Evolutionary conservation across 2,797 vertebrate genomes (phyloP), one percentile per base, ranked within the genome.

Genomic region (Eurystomus glaucurus): DNA sequence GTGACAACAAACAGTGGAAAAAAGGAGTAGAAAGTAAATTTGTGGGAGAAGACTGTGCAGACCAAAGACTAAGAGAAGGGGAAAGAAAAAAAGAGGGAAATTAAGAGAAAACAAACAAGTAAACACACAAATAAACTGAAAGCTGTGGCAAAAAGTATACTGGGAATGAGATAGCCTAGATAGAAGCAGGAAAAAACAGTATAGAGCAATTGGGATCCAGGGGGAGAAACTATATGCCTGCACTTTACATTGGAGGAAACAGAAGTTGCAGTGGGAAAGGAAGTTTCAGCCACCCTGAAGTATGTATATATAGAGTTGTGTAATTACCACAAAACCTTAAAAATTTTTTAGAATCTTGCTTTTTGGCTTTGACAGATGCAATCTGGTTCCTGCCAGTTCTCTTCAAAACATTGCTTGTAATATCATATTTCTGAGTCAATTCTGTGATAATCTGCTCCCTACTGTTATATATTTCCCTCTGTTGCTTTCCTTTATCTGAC

Each of bases 321-420:
- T 58, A 74, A 86, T 94, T 96, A 60, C 39, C 46, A 57, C 13
- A 90, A 74, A 93, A 77, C 10, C 52, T 69, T 72, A 62, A 85
- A 68, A 52, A 2, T 11, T 54, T 62, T 81, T 92, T 90, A 70
- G 10, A 58, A 60, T 70, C 71, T 95, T 91, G 16, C 50, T 89
- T 93, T 95, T 92, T 75, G 61, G 37, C 62, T 94, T 89, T 97
- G 93, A 95, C 82, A 94, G 60, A 43, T 85, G 60, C 95, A 90
- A 95, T 96, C 85, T 96, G 93, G 71, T 83, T 95, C 65, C 71
- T 95, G 95, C 80, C 94, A 93, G 31, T 62, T 60, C 33, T 83
- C 69, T 93, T 96, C 89, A 90, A 88, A 95, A 80, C 65, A 75
- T 58, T 93, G 41, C 85, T 95, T 93, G 41, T 88, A 85, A 50